These are phyloP conservation scores for Latheticus oryzae DNA, from an alignment of 2,888 invertebrate species.

Conservation along the genomic window DNA sequence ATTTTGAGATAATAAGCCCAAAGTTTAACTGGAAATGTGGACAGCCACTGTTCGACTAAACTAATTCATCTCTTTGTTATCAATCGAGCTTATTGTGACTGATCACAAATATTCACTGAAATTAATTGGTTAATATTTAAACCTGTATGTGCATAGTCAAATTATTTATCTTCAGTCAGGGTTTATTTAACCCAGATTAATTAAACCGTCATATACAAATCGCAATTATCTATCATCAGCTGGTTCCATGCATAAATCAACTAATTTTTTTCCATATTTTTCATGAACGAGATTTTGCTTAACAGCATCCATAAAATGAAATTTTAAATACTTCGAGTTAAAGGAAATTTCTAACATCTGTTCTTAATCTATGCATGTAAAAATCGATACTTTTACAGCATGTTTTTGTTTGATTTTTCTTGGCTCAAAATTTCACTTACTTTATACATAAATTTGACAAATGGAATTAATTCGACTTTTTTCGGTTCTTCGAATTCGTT, in stretches of 20 bases:
- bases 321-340: constrained; percentile 2
- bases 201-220: constrained; percentile 3
- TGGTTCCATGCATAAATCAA: no score
- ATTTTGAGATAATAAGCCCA: constrained; percentile 9
- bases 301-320: background rate
- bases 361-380: constrained; percentile 26
- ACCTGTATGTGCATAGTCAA: no score
- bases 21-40: constrained; percentile 6
- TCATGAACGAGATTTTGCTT: constrained; percentile 2
- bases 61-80: constrained; percentile 6
- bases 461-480: constrained; percentile 19
- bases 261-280: no score
- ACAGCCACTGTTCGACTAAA: background rate
- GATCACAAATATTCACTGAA: no score
- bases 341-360: constrained; percentile 13
- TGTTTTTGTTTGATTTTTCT: constrained; percentile 25
- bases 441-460: constrained; percentile 19
- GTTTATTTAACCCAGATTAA: constrained; percentile 3
- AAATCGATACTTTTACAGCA: constrained; percentile 13
- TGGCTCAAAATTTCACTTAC: constrained; percentile 2
- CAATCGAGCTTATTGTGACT: background rate
- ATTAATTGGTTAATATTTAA: no score
- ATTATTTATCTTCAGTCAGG: no score
- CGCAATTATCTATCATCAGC: background rate
- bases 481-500: constrained; percentile 6